phyloP scores from a whole-genome alignment of 1,140 invertebrate species.

The Zaprionus camerounensis region DNA sequence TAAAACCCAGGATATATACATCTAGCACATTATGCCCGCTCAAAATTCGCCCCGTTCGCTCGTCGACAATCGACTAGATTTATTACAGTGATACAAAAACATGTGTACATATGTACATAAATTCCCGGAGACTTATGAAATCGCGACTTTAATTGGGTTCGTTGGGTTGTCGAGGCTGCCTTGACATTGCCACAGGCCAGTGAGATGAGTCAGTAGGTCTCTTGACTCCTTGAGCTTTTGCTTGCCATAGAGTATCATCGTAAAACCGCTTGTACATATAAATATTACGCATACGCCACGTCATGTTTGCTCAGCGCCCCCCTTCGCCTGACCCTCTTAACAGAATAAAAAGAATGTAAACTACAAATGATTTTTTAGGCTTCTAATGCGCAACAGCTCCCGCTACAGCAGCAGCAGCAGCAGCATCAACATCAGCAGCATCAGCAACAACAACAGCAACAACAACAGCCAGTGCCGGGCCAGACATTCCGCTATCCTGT shows the following conservation, averaged over 20 bases:
- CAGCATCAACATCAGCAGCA: slow-evolving; percentile 36
- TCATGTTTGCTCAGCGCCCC: slow-evolving; percentile 26
- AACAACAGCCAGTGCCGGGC: slow-evolving; percentile 50
- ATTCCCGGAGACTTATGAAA: not conserved
- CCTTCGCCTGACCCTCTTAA: not conserved
- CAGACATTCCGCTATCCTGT: slow-evolving; percentile 82
- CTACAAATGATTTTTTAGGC: slow-evolving; percentile 75
- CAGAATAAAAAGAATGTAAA: slow-evolving; percentile 34
- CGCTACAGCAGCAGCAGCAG: slow-evolving; percentile 48
- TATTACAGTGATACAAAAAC: slow-evolving; percentile 14
- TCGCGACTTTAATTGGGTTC: slow-evolving; percentile 28
- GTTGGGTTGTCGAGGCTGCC: slow-evolving; percentile 19
- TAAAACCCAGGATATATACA: not conserved
- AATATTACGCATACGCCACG: slow-evolving; percentile 34
- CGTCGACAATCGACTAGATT: slow-evolving; percentile 30
- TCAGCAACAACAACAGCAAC: slow-evolving; percentile 28
- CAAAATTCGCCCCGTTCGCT: slow-evolving; percentile 12
- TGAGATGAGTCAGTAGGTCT: slow-evolving; percentile 18
- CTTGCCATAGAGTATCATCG: slow-evolving; percentile 3
- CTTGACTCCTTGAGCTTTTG: not conserved
- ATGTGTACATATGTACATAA: not conserved
- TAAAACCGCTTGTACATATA: slow-evolving; percentile 36
- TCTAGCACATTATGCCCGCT: slow-evolving; percentile 6
- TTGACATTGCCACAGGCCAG: slow-evolving; percentile 30
- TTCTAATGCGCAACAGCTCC: slow-evolving; percentile 59